Evolutionary conservation across 2,113 vertebrate species (phyloP).

Genomic region (Tichodroma muraria): DNA sequence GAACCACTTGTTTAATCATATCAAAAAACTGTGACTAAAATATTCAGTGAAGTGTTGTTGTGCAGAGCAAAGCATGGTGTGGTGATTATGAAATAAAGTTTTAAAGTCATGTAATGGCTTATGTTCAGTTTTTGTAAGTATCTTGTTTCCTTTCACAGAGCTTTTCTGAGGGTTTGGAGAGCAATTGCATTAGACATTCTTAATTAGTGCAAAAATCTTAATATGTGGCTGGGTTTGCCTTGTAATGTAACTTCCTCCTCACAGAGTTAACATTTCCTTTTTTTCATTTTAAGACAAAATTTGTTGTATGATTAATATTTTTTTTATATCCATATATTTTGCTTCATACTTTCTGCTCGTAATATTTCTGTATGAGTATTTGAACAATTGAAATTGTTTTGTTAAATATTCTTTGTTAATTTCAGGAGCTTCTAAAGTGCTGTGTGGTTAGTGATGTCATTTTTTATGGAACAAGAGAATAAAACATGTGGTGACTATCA

Average conservation of each 20-base stretch:
- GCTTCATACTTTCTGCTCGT: neutral
- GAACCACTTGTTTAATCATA: neutral
- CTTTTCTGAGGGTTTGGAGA: neutral
- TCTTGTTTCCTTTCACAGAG: neutral
- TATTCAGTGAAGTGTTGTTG: neutral
- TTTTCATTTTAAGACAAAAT: neutral
- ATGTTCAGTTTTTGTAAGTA: neutral
- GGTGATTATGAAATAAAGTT: neutral
- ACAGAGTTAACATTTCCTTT: neutral
- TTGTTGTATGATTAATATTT: neutral
- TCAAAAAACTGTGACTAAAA: neutral
- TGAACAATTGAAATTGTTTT: neutral
- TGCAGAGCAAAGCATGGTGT: neutral
- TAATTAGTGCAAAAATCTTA: neutral
- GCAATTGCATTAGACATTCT: neutral
- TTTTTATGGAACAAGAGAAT: neutral
- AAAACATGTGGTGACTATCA: neutral
- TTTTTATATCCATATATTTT: neutral
- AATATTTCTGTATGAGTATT: neutral
- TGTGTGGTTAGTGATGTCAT: neutral
- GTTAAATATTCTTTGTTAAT: neutral
- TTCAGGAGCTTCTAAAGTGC: neutral
- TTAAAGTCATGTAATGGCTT: neutral
- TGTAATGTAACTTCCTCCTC: neutral
- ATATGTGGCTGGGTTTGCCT: neutral